phyloP scores from a whole-genome alignment of 2,888 invertebrate genomes.

The Leptura quadrifasciata region DNA sequence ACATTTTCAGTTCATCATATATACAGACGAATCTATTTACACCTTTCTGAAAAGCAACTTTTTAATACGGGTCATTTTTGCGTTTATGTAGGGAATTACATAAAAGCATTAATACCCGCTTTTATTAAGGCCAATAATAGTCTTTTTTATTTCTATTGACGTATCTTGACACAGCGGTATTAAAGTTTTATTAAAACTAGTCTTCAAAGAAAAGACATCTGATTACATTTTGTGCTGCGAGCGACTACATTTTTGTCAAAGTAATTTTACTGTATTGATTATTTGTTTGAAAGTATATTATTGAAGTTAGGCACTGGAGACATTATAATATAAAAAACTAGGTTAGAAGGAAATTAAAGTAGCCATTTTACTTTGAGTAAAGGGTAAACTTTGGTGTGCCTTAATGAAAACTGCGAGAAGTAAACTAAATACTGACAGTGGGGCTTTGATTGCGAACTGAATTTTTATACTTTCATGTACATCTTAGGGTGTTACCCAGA shows the following conservation, averaged over 20 bases:
- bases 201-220: background rate
- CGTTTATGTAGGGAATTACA: too few relatives aligned
- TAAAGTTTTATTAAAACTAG: constrained; percentile 13
- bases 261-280: constrained; percentile 5
- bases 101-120: too few relatives aligned
- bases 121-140: background rate
- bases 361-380: background rate
- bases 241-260: background rate
- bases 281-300: background rate
- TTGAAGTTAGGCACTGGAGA: background rate
- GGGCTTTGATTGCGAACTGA: background rate
- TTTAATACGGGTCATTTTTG: too few relatives aligned
- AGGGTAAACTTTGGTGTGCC: background rate
- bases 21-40: too few relatives aligned
- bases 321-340: constrained; percentile 9
- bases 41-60: too few relatives aligned
- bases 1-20: too few relatives aligned
- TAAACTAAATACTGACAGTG: background rate
- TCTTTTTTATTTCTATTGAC: background rate
- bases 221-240: background rate
- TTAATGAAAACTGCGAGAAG: background rate
- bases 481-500: background rate
- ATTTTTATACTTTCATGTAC: constrained; percentile 4
- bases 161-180: background rate
- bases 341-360: constrained; percentile 25